Base-by-base conservation (phyloP, 2,888 invertebrate genomes). In the Halictus quadricinctus region DNA sequence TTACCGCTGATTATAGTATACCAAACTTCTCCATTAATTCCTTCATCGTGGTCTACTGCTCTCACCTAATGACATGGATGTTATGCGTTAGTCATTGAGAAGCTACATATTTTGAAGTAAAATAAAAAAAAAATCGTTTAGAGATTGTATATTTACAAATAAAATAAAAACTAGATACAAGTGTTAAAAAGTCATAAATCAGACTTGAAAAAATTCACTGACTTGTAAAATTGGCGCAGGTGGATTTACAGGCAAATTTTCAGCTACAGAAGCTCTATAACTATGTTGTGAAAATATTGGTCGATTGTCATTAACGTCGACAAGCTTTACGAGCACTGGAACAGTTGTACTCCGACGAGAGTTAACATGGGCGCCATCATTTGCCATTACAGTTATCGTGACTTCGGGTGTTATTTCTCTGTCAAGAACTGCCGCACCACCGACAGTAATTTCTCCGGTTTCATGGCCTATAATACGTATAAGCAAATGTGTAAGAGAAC, bases 291-390 rank as follows among this genome's bases (percentile, higher is more conserved):
- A 96, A 94, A 99, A 99, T 72, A 96, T 95, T 0, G 99, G 99
- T 0, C 97, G 95, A 95, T 98, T 98, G 94, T 99, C 98, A 94
- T 99, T 98, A n/a, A 97, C 96, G 94, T 99, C 98, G 46, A 96
- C 93, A 15, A 98, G 95, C 94, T 96, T 97, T 70, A 98, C 96
- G 92, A 97, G 96, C 3, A 98, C 97, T 43, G 97, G 97, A 0
- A 97, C 97, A 36, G 97, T 96, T n/a, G 96, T 96, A 3, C 96
- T 96, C 90, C 97, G 96, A 84, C 96, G 96, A 0, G 96, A 95
- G 74, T 96, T 96, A 2, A 96, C 93, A 0, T 97, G 97, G 0
- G 97, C 98, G 83, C 96, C 96, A 92, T 99, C 99, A 74, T 95
- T 96, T 0, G 98, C 99, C 85, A 97, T 96, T 0, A 97, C 98